Conservation (phyloP, 2,113 vertebrate genomes). For the Aspidoscelis tigris region DNA sequence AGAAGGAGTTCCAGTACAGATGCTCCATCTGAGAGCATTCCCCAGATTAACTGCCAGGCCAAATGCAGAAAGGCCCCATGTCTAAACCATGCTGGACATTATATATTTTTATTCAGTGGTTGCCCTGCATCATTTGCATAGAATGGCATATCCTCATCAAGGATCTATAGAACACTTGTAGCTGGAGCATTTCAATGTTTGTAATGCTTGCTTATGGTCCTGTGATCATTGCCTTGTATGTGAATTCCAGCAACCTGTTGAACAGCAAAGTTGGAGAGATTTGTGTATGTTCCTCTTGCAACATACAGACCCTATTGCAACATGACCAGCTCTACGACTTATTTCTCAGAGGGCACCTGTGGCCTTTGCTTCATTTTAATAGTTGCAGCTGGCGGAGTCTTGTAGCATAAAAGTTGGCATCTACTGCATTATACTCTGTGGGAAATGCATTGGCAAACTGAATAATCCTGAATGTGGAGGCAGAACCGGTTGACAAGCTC, state of each 20-base stretch:
- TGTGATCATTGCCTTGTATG: too few relatives aligned
- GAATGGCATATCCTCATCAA: not conserved
- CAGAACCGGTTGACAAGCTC: not conserved
- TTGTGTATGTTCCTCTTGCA: not conserved
- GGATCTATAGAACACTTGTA: too few relatives aligned
- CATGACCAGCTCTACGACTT: conserved; percentile 8
- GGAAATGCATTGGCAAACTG: not conserved
- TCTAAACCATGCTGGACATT: not conserved
- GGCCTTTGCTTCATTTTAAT: not conserved
- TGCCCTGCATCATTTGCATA: not conserved
- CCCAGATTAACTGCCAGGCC: too few relatives aligned
- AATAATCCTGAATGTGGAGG: not conserved
- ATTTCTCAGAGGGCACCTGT: not conserved
- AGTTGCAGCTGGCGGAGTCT: not conserved
- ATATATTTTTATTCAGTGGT: not conserved
- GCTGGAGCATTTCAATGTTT: too few relatives aligned
- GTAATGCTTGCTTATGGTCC: too few relatives aligned
- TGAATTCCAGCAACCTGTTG: not conserved
- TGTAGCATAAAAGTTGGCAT: not conserved
- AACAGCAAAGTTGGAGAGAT: not conserved
- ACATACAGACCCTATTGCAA: not conserved
- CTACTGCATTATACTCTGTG: not conserved
- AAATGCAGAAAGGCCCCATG: not conserved
- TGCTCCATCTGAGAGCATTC: too few relatives aligned
- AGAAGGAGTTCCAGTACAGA: too few relatives aligned